Evolutionary conservation across 2,113 vertebrate species (phyloP).

Genomic region (Theropithecus gelada): DNA sequence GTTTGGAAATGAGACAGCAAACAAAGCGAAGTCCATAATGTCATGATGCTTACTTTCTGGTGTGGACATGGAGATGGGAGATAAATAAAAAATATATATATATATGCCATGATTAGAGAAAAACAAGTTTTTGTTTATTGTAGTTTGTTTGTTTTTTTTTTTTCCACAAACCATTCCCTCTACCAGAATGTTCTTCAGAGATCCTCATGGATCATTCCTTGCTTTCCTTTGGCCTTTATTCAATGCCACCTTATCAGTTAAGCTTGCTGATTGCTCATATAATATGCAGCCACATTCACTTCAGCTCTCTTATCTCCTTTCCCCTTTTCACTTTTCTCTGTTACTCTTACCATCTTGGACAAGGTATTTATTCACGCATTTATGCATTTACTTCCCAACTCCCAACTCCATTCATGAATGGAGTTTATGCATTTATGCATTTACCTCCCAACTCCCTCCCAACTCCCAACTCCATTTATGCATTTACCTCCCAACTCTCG

Average conservation of each 20-base stretch:
- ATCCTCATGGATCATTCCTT: rapidly evolving
- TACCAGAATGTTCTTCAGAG: background rate
- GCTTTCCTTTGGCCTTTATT: background rate
- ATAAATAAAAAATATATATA: background rate
- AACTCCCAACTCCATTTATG: too few species aligned
- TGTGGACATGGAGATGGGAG: background rate
- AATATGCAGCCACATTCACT: rapidly evolving
- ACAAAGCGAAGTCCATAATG: background rate
- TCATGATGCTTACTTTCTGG: background rate
- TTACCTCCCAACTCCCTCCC: too few species aligned
- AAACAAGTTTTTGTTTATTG: background rate
- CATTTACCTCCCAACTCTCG: too few species aligned
- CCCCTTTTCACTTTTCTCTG: background rate
- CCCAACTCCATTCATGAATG: too few species aligned
- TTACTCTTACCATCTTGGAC: background rate
- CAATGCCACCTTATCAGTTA: background rate
- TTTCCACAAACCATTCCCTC: background rate
- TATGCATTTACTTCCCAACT: background rate
- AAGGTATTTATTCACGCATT: background rate
- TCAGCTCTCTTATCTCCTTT: rapidly evolving
- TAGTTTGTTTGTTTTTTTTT: background rate
- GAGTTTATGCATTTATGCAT: too few species aligned
- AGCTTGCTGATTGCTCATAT: background rate
- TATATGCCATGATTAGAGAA: background rate
- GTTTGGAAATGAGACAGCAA: background rate